phyloP scores from a whole-genome alignment of 2,797 vertebrate species.

The Nasua narica region DNA sequence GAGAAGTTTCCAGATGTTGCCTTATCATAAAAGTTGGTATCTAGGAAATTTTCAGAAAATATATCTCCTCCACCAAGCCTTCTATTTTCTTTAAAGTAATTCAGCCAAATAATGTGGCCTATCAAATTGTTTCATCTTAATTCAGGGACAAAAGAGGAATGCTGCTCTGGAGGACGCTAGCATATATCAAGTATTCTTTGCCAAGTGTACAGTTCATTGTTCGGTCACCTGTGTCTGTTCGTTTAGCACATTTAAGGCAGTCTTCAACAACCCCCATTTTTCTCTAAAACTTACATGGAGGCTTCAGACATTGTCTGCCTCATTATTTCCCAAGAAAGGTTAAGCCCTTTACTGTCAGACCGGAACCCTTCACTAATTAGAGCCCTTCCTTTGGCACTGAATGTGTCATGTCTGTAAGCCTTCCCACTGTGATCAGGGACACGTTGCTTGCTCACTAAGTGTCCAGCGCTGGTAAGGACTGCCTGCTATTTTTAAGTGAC shows the following conservation, averaged over 20 bases:
- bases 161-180: slow-evolving; percentile 64
- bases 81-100: slow-evolving; percentile 72
- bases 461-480: slow-evolving; percentile 45
- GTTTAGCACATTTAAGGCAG: slow-evolving; percentile 80
- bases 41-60: slow-evolving; percentile 44
- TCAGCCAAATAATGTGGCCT: slow-evolving; percentile 58
- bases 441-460: slow-evolving; percentile 72
- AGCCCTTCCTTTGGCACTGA: slow-evolving; percentile 82
- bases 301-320: slow-evolving; percentile 83
- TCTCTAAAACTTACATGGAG: slow-evolving; percentile 74
- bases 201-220: slow-evolving; percentile 84
- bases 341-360: slow-evolving; percentile 81
- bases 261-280: slow-evolving; percentile 77
- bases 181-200: slow-evolving; percentile 71
- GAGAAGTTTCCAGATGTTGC: background rate
- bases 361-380: slow-evolving; percentile 85
- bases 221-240: slow-evolving; percentile 82
- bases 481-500: background rate
- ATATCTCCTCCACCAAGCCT: background rate
- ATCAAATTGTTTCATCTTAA: slow-evolving; percentile 76
- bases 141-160: slow-evolving; percentile 79
- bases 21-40: slow-evolving; percentile 33
- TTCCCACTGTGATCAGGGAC: slow-evolving; percentile 81
- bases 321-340: slow-evolving; percentile 83
- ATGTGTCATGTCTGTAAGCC: slow-evolving; percentile 79